A percentile compares a stretch with the other conserved stretches of the same genome.
Evolutionary conservation across 1,140 invertebrate genomes (phyloP).

Genomic region (Aphelenchoides avenae): DNA sequence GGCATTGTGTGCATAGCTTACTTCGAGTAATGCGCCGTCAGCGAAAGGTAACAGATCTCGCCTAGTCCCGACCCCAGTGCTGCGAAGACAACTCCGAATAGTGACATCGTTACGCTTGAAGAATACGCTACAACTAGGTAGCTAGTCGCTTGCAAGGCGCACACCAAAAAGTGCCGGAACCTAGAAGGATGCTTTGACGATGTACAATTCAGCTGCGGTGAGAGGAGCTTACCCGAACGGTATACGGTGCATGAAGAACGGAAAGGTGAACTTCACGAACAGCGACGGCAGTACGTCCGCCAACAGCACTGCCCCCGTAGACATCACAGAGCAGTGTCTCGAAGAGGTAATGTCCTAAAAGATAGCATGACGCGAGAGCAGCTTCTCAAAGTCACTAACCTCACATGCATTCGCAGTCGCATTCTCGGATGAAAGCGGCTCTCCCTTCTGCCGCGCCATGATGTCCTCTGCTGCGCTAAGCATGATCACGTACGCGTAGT

Average conservation of each 20-base stretch:
- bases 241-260: slow-evolving; percentile 40
- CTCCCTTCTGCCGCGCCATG: slow-evolving; percentile 8
- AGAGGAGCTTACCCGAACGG: slow-evolving; percentile 27
- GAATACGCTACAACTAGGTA: slow-evolving; percentile 40
- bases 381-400: no score
- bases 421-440: no score
- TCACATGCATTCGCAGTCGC: no score
- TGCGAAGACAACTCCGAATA: slow-evolving; percentile 34
- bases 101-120: slow-evolving; percentile 20
- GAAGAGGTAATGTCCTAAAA: no score
- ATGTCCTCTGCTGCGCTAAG: slow-evolving; percentile 36
- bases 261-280: slow-evolving; percentile 25
- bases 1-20: slow-evolving; percentile 6
- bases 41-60: slow-evolving; percentile 25
- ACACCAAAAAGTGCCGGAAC: slow-evolving; percentile 36
- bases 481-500: slow-evolving; percentile 40
- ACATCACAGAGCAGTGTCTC: no score
- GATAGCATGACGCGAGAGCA: no score
- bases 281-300: slow-evolving; percentile 28
- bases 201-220: neutral
- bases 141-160: slow-evolving; percentile 12
- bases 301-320: slow-evolving; percentile 29
- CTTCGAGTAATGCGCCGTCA: slow-evolving; percentile 27
- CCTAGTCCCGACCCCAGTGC: slow-evolving; percentile 28
- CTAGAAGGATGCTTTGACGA: slow-evolving; percentile 21